Base-by-base conservation (phyloP, 1,140 invertebrate species). In the Atta texana region DNA sequence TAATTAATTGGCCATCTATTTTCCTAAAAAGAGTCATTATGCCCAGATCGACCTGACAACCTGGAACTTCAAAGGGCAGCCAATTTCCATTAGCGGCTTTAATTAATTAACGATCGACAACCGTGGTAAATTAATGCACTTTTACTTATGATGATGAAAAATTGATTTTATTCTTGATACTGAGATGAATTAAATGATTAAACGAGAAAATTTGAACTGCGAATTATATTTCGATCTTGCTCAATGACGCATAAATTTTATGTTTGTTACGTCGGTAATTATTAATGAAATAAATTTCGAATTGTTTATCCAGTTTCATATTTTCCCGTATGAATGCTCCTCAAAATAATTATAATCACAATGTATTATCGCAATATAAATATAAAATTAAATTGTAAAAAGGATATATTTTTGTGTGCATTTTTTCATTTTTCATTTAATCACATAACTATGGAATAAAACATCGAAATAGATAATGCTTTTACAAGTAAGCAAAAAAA, bases 1-100 rank as follows among this genome's bases (percentile, higher is more conserved):
- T 90, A 90, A 90, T 90, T 85, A 74, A 90, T 90, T 68, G 85
- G 39, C 64, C 89, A 72, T 78, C 86, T 84, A 89, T 90, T 85
- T 86, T 72, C 88, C 81, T 24, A 69, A 63, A 53, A 55, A 90
- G 87, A 64, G 72, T 89, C 74, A 82, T 72, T 55, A 71, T 77
- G 80, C 24, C 72, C 31, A 10, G 55, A 78, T 59, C 28, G 28
- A 66, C 51, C 18, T 63, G 80, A 82, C 76, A 49, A 61, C 34
- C 64, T 61, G 77, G 81, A 63, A 69, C 81, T 88, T 77, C 39
- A 77, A 63, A 66, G 49, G 18, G 39, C 69, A 31, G 87, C 87
- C 80, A 85, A 72, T 61, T 80, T 87, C 86, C 86, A 87, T 87
- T 87, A 87, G 61, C 31, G 59, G 53, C 28, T 66, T 85, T 85